Evolutionary conservation across 2,888 invertebrate species (phyloP).

Genomic region (Pachydiplax longipennis): DNA sequence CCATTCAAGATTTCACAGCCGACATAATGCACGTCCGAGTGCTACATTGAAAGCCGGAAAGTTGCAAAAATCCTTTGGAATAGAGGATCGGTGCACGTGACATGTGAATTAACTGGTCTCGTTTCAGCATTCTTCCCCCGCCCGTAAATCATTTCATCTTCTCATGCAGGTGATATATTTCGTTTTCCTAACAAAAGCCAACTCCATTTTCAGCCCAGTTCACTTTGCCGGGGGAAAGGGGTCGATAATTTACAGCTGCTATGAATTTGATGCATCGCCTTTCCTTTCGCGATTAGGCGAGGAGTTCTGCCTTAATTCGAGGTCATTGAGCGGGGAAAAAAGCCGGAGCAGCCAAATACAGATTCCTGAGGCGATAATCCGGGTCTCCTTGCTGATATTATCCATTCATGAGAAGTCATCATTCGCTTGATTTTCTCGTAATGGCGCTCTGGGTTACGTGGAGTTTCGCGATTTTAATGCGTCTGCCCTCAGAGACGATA

Average conservation of each 20-base stretch:
- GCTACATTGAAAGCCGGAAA: neutral
- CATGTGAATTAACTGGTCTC: neutral
- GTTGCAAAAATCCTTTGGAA: neutral
- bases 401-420: neutral
- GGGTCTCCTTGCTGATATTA: neutral
- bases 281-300: neutral
- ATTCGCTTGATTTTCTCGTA: neutral
- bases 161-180: neutral
- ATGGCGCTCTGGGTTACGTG: neutral
- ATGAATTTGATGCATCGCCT: neutral
- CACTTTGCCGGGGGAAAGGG: neutral
- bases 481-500: too few species aligned
- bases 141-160: neutral
- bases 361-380: neutral
- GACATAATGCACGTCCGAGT: neutral
- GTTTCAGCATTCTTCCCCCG: neutral
- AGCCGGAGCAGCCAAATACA: neutral
- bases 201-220: neutral
- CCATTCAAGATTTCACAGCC: neutral
- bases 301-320: neutral
- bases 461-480: too few species aligned
- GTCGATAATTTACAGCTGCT: neutral
- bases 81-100: neutral
- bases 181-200: neutral
- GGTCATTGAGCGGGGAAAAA: neutral